Conservation (phyloP, 2,888 invertebrate genomes). For the Lasioglossum calceatum region DNA sequence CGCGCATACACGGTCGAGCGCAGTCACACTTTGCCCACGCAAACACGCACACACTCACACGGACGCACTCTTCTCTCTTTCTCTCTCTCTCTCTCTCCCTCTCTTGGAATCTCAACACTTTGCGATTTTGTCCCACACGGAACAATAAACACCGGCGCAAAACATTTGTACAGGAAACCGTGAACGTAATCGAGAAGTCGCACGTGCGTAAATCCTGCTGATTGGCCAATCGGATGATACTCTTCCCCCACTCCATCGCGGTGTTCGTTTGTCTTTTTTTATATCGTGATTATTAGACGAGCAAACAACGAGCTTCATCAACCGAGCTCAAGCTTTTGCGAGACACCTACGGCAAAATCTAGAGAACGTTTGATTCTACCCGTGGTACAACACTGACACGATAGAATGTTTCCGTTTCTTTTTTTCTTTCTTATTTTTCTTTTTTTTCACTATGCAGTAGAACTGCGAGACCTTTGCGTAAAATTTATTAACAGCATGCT, state of each 20-base stretch:
- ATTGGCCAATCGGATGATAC: neutral
- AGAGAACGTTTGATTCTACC: neutral
- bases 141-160: neutral
- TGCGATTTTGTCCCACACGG: neutral
- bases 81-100: neutral
- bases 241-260: neutral
- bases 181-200: neutral
- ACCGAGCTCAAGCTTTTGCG: neutral
- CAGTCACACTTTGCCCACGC: neutral
- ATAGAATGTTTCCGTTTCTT: neutral
- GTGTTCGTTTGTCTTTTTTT: neutral
- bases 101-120: constrained; percentile 15
- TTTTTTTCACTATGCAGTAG: neutral
- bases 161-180: neutral
- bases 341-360: neutral
- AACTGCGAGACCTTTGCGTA: constrained; percentile 43
- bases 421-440: neutral
- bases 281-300: neutral
- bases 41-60: neutral
- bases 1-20: neutral
- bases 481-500: constrained; percentile 76
- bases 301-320: neutral
- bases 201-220: neutral
- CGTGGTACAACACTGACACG: neutral
- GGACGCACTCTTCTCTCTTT: neutral